Conservation (phyloP, 2,797 vertebrate species). For the Prionace glauca region DNA sequence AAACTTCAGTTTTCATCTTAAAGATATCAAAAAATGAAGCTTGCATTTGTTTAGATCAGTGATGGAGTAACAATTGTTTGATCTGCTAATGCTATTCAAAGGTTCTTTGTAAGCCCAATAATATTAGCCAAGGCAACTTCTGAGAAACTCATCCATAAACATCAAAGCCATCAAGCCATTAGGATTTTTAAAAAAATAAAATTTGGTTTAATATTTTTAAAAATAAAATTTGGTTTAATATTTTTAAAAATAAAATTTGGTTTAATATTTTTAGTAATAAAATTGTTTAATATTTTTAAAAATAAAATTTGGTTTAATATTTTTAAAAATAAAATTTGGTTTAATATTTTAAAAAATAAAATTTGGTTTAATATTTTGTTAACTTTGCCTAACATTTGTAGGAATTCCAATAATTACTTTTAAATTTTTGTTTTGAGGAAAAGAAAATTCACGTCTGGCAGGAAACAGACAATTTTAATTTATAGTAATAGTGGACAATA, state of each 20-base stretch:
- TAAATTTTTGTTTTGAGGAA: neutral
- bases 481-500: no score
- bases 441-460: neutral
- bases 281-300: no score
- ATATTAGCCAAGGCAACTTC: neutral
- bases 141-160: neutral
- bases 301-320: neutral
- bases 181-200: neutral
- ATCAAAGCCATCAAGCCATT: neutral
- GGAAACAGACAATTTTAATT: neutral
- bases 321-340: no score
- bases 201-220: no score
- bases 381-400: neutral
- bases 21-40: neutral
- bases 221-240: neutral
- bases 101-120: neutral
- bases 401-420: neutral
- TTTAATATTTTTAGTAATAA: no score
- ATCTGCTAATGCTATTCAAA: neutral
- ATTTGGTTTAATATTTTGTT: neutral
- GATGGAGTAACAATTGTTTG: neutral
- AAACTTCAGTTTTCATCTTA: neutral
- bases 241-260: neutral
- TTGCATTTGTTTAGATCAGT: neutral
- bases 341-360: no score